phyloP scores from a whole-genome alignment of 2,888 invertebrate genomes.

The Magallana nippona region DNA sequence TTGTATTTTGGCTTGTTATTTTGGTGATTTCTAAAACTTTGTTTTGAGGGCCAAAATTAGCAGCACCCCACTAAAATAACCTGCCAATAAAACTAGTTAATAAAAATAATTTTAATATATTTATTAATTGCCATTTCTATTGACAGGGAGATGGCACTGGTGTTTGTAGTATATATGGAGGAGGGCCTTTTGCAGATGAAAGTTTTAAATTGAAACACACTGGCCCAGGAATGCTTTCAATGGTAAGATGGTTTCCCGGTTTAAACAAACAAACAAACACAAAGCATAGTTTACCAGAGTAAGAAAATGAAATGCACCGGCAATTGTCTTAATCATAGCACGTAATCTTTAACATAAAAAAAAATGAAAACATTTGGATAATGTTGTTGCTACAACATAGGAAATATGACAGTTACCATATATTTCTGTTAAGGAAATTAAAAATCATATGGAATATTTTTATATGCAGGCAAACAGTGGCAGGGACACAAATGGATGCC shows the following conservation, averaged over 20 bases:
- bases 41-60: too few relatives aligned
- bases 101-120: too few relatives aligned
- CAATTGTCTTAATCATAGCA: too few relatives aligned
- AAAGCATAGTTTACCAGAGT: too few relatives aligned
- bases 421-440: too few relatives aligned
- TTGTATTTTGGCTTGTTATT: too few relatives aligned
- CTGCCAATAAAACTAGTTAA: too few relatives aligned
- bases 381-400: too few relatives aligned
- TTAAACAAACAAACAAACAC: neutral
- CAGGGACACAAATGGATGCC: slow-evolving; percentile 99
- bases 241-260: slow-evolving; percentile 83
- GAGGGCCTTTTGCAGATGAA: slow-evolving; percentile 96
- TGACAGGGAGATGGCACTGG: slow-evolving; percentile 97
- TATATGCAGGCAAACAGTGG: slow-evolving; percentile 93
- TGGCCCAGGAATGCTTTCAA: slow-evolving; percentile 94
- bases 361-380: neutral
- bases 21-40: too few relatives aligned
- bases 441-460: too few relatives aligned
- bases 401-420: slow-evolving; percentile 42
- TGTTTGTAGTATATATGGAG: slow-evolving; percentile 97
- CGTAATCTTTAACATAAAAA: neutral
- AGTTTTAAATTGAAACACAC: slow-evolving; percentile 97
- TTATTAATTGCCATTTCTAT: neutral
- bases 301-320: too few relatives aligned
- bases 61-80: too few relatives aligned